phyloP scores from a whole-genome alignment of 2,113 vertebrate genomes.

The Oncorhynchus nerka region DNA sequence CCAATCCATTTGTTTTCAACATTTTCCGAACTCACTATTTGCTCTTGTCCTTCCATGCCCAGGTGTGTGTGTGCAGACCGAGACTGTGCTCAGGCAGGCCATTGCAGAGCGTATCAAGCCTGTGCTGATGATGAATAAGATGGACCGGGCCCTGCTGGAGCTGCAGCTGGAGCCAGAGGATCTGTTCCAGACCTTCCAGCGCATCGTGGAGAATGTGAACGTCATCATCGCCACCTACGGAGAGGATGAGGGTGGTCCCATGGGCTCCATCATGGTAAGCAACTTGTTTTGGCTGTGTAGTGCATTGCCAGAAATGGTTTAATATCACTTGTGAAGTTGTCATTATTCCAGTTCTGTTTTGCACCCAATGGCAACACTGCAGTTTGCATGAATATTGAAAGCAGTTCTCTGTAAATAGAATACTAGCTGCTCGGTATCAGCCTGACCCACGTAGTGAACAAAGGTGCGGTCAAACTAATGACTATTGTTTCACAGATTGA shows the following conservation, averaged over 20 bases:
- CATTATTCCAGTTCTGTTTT: neutral
- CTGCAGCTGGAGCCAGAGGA: conserved; percentile 90
- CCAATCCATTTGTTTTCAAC: neutral
- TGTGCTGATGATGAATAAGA: conserved; percentile 99
- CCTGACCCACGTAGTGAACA: neutral
- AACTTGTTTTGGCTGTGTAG: neutral
- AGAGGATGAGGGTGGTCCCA: conserved; percentile 87
- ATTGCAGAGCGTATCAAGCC: conserved; percentile 94
- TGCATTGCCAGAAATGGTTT: neutral
- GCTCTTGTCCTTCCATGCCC: neutral
- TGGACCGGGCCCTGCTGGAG: conserved; percentile 94
- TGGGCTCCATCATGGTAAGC: conserved; percentile 91
- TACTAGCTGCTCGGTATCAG: neutral
- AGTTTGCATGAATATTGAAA: neutral
- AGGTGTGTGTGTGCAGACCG: conserved; percentile 96
- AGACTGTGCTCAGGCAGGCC: conserved; percentile 94
- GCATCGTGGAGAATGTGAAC: conserved; percentile 92
- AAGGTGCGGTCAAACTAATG: no score
- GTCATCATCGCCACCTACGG: conserved; percentile 95
- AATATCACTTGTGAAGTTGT: neutral
- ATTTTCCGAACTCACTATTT: neutral
- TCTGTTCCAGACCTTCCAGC: conserved; percentile 95
- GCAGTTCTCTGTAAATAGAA: neutral
- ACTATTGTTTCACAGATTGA: conserved; percentile 76
- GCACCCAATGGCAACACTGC: neutral